Evolutionary conservation across 2,797 vertebrate genomes (phyloP).

Genomic region (Odontamblyopus rebecca): DNA sequence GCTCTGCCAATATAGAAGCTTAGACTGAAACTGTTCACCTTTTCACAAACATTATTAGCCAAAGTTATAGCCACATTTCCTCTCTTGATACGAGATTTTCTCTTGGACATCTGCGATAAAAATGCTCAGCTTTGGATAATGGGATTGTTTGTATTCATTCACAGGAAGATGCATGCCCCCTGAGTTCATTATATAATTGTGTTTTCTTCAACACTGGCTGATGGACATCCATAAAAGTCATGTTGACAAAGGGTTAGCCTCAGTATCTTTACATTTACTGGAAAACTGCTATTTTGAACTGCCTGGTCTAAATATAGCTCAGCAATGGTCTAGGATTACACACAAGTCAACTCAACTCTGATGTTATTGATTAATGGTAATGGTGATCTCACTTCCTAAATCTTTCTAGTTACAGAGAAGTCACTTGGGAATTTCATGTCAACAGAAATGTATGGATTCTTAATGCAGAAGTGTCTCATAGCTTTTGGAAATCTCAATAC

Average conservation of each 20-base stretch:
- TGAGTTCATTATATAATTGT: conserved; percentile 18
- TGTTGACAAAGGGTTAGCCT: conserved; percentile 1
- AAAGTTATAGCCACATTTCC: conserved; percentile 10
- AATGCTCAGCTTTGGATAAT: conserved; percentile 24
- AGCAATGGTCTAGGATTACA: conserved; percentile 2
- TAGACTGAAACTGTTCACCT: conserved; percentile 1
- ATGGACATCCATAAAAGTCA: conserved; percentile 4
- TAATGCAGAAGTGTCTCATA: not conserved
- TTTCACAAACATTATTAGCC: conserved; percentile 15
- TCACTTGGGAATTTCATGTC: not conserved
- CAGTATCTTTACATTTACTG: not conserved
- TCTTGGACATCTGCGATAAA: conserved; percentile 13
- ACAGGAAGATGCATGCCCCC: conserved; percentile 4
- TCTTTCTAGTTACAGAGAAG: conserved; percentile 11
- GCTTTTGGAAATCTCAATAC: not conserved
- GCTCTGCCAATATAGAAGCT: not conserved
- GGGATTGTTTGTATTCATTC: conserved; percentile 38
- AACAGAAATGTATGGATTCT: not conserved
- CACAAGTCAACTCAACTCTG: conserved; percentile 4
- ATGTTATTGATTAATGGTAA: conserved; percentile 13
- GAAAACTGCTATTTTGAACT: not conserved
- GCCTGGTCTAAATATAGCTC: not conserved
- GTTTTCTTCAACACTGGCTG: not conserved
- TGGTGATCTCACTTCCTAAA: conserved; percentile 15
- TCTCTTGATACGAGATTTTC: conserved; percentile 7